A percentile compares a stretch with the other conserved stretches of the same genome.
These are phyloP conservation scores for Aleiodes alternator DNA, from an alignment of 2,888 invertebrate genomes.

Conservation along the genomic window DNA sequence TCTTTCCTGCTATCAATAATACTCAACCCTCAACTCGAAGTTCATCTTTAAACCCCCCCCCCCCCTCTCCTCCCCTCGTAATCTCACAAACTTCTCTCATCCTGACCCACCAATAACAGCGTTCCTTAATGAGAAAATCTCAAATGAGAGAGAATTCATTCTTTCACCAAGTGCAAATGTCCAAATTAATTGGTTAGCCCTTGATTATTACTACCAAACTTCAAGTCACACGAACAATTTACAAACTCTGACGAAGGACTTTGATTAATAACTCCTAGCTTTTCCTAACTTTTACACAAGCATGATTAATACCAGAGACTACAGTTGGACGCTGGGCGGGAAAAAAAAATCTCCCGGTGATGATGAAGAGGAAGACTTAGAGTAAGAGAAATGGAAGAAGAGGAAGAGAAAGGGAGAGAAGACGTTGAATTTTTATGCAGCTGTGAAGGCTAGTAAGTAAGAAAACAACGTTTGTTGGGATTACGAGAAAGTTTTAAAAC, in stretches of 20 bases:
- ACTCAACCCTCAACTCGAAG: no score
- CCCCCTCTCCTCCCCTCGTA: no score
- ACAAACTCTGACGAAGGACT: slow-evolving; percentile 50
- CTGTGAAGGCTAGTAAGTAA: slow-evolving; percentile 5
- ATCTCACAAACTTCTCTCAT: no score
- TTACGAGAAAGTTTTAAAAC: slow-evolving; percentile 23
- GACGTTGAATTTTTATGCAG: slow-evolving; percentile 15
- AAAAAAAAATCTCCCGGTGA: neutral
- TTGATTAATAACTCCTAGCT: slow-evolving; percentile 67
- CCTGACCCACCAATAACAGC: no score
- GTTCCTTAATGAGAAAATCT: slow-evolving; percentile 1
- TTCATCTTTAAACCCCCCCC: no score
- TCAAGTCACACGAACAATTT: slow-evolving; percentile 58
- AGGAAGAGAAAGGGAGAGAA: neutral
- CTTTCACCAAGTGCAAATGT: slow-evolving; percentile 6
- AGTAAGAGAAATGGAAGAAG: neutral
- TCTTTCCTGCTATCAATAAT: no score
- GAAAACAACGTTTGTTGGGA: slow-evolving; percentile 21
- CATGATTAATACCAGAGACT: slow-evolving; percentile 65
- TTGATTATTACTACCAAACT: slow-evolving; percentile 31
- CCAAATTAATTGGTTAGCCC: slow-evolving; percentile 27
- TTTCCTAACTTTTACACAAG: slow-evolving; percentile 63
- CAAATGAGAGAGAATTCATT: no score
- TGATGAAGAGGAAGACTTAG: slow-evolving; percentile 28
- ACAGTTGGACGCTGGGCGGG: neutral